A percentile compares a stretch with the other conserved stretches of the same genome.
Conservation (phyloP, 2,113 vertebrate species). For the Elanus axillaris region DNA sequence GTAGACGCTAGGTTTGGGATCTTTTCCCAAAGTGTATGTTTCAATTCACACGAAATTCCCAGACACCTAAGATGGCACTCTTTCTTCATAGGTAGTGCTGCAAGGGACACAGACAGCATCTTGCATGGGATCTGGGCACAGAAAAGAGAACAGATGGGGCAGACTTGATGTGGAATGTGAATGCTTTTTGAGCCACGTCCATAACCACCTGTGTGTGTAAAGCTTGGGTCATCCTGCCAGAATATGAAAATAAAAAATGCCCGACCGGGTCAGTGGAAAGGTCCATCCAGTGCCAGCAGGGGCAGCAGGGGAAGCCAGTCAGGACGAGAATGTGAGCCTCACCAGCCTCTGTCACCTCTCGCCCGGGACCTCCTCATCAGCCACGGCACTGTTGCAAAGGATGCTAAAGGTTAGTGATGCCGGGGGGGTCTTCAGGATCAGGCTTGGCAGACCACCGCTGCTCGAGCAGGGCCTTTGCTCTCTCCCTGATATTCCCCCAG, state of each 20-base stretch:
- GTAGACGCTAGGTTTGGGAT: not conserved
- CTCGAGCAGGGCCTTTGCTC: not conserved
- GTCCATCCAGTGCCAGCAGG: not conserved
- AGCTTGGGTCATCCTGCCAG: not conserved
- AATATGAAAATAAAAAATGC: not conserved
- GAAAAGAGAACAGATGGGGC: not conserved
- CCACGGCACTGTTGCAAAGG: not conserved
- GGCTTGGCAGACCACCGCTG: not conserved
- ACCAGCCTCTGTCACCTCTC: rapidly evolving
- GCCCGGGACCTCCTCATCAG: not conserved
- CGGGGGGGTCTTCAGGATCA: not conserved
- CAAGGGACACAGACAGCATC: not conserved
- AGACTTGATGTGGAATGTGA: not conserved
- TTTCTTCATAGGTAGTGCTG: not conserved
- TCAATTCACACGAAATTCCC: too few relatives aligned
- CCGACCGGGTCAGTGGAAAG: not conserved
- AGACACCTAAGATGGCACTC: not conserved
- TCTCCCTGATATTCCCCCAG: not conserved
- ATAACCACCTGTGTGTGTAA: not conserved
- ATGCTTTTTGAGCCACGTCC: not conserved
- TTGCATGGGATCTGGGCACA: not conserved
- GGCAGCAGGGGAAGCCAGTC: not conserved
- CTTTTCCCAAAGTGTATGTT: too few relatives aligned
- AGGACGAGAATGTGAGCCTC: not conserved
- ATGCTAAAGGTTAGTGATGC: not conserved